phyloP scores from a whole-genome alignment of 1,140 invertebrate species.

The Neodiprion lecontei region DNA sequence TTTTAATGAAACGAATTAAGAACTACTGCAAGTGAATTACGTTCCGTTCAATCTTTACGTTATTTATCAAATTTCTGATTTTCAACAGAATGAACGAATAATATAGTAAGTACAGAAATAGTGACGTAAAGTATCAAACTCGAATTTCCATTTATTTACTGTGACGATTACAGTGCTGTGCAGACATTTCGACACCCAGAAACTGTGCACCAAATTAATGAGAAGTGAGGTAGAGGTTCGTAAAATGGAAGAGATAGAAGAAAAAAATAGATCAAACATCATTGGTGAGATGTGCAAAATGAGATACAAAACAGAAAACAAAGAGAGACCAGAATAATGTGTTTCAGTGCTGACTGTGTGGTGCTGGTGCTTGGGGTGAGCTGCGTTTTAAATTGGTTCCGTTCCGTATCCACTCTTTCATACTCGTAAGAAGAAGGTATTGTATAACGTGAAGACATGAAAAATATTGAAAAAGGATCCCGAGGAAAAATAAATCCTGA shows the following conservation, averaged over 20 bases:
- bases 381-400: too few relatives aligned
- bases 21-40: background rate
- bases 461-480: too few relatives aligned
- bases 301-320: background rate
- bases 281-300: slow-evolving; percentile 5
- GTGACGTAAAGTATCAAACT: too few relatives aligned
- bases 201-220: background rate
- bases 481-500: background rate
- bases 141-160: background rate
- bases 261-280: too few relatives aligned
- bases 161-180: slow-evolving; percentile 50
- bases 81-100: too few relatives aligned
- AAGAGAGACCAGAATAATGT: background rate
- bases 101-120: too few relatives aligned
- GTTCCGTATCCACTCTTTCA: too few relatives aligned
- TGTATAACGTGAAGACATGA: too few relatives aligned
- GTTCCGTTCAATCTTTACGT: background rate
- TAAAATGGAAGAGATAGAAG: background rate
- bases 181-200: slow-evolving; percentile 45
- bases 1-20: background rate
- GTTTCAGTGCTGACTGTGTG: background rate
- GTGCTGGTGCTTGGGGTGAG: background rate
- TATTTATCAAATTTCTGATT: too few relatives aligned
- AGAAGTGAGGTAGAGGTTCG: background rate
- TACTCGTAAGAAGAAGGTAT: too few relatives aligned